Conservation (phyloP, 2,888 invertebrate genomes). For the Dermolepida albohirtum region DNA sequence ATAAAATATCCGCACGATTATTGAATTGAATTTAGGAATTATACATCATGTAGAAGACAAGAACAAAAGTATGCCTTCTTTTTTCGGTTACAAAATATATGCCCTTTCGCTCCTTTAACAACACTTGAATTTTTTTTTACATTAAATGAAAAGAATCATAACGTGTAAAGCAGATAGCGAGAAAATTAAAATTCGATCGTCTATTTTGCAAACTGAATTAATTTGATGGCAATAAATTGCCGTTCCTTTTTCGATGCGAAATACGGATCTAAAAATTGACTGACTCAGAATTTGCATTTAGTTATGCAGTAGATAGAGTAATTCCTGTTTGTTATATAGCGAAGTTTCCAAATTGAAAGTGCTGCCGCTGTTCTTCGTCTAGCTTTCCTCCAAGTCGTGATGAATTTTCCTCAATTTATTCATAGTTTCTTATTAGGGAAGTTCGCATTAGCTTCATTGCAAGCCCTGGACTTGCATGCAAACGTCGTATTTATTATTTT, state of each 20-base stretch:
- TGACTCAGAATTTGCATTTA: constrained; percentile 35
- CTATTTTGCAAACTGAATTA: no score
- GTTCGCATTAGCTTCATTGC: constrained; percentile 39
- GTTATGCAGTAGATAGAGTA: constrained; percentile 30
- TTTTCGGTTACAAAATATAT: no score
- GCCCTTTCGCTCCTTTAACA: no score
- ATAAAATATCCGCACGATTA: no score
- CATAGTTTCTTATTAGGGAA: constrained; percentile 44
- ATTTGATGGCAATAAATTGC: background rate
- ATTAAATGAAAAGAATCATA: no score
- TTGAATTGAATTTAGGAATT: no score
- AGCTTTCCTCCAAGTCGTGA: constrained; percentile 22
- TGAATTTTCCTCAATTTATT: constrained; percentile 43
- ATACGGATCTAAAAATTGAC: constrained; percentile 22
- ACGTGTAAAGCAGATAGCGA: no score
- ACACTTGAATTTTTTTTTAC: no score
- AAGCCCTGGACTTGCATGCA: constrained; percentile 36
- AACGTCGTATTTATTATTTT: constrained; percentile 41
- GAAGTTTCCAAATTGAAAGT: constrained; percentile 37
- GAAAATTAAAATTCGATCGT: no score
- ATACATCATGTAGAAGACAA: no score
- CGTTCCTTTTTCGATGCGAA: constrained; percentile 4
- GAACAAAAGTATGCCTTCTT: no score
- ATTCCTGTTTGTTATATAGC: constrained; percentile 33
- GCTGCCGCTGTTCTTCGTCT: constrained; percentile 3